phyloP scores from a whole-genome alignment of 2,888 invertebrate species.

The Cylloceria caligata region DNA sequence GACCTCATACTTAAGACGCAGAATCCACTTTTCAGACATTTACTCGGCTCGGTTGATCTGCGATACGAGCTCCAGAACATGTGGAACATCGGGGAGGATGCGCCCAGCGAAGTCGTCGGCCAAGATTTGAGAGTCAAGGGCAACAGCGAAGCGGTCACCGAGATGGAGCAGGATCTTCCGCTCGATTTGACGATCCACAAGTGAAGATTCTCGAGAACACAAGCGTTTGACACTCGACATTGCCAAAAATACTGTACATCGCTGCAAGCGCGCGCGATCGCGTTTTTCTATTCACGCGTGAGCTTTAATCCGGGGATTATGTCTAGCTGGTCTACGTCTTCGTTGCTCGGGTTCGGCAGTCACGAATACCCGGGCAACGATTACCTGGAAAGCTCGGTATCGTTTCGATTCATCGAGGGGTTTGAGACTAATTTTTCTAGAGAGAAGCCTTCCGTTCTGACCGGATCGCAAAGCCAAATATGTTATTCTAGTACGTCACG shows the following conservation, averaged over 20 bases:
- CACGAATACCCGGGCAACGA: conserved; percentile 65
- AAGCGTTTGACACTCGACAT: conserved; percentile 23
- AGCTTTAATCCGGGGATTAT: conserved; percentile 53
- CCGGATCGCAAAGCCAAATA: conserved; percentile 81
- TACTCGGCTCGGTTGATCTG: conserved; percentile 80
- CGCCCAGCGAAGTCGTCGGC: conserved; percentile 70
- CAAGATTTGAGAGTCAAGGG: conserved; percentile 84
- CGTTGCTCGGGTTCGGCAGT: conserved; percentile 65
- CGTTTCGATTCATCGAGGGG: conserved; percentile 25
- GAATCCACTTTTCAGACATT: conserved; percentile 80
- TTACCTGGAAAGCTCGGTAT: conserved; percentile 63
- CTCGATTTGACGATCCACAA: conserved; percentile 84
- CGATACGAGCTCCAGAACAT: conserved; percentile 81
- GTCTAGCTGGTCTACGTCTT: conserved; percentile 73
- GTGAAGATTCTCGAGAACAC: conserved; percentile 67
- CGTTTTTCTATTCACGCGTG: conserved; percentile 15
- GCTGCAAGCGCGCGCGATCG: conserved; percentile 11
- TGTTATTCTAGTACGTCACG: conserved; percentile 67
- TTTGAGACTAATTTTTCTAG: conserved; percentile 1
- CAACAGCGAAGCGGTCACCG: conserved; percentile 76
- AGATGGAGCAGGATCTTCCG: conserved; percentile 84
- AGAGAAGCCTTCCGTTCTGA: conserved; percentile 66
- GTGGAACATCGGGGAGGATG: conserved; percentile 78
- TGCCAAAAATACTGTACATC: conserved; percentile 57
- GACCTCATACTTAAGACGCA: conserved; percentile 82